Percentiles rank a stretch among this genome's conserved stretches.
Evolutionary conservation across 2,797 vertebrate genomes (phyloP).

Genomic region (Loriculus beryllinus): DNA sequence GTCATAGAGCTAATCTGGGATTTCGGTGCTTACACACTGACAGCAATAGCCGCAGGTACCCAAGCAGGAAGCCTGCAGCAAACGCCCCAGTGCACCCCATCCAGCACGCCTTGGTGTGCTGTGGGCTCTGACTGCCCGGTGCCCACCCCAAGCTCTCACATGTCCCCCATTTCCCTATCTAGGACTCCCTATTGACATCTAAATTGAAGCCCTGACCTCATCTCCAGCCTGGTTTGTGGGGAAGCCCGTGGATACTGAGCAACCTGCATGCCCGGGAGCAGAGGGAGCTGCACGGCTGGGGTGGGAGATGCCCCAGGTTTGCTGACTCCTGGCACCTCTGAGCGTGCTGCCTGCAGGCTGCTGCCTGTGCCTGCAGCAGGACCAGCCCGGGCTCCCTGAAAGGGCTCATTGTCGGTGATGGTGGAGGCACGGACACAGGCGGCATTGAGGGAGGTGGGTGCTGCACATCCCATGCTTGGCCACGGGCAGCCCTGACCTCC

Average conservation of each 20-base stretch:
- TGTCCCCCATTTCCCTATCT: fast-evolving
- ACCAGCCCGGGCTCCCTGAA: slow-evolving; percentile 1
- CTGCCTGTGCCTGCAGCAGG: background rate
- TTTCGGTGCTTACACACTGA: fast-evolving
- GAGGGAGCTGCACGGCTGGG: fast-evolving
- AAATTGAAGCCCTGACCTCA: background rate
- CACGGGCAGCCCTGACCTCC: background rate
- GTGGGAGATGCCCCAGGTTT: background rate
- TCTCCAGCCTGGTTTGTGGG: fast-evolving
- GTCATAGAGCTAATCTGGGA: background rate
- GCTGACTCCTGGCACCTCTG: fast-evolving
- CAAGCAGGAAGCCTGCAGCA: background rate
- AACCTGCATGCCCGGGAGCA: fast-evolving
- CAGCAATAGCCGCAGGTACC: background rate
- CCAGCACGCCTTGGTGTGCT: background rate
- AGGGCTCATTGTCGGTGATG: background rate
- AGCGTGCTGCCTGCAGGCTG: background rate
- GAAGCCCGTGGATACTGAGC: fast-evolving
- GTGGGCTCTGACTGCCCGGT: background rate
- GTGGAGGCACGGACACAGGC: background rate
- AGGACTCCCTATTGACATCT: fast-evolving
- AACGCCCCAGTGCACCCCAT: fast-evolving
- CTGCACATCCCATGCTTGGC: background rate
- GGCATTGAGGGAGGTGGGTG: background rate
- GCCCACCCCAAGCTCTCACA: background rate